phyloP scores from a whole-genome alignment of 2,888 invertebrate genomes.

The Melitaea athalia region DNA sequence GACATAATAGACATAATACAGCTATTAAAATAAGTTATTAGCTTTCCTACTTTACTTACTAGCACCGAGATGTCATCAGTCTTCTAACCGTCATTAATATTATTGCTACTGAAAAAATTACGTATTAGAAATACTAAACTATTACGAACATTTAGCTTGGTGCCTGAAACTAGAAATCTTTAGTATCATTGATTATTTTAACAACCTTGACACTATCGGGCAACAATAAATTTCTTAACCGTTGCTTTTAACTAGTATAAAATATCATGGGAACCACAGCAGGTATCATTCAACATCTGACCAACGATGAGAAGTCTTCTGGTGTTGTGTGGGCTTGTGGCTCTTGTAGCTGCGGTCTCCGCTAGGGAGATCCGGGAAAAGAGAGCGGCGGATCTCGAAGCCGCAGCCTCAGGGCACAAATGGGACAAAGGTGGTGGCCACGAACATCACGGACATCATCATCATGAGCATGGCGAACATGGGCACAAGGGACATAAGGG shows the following conservation, averaged over 20 bases:
- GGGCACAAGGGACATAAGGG: constrained; percentile 87
- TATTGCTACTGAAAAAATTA: not conserved
- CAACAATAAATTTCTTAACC: constrained; percentile 62
- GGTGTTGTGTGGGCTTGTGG: constrained; percentile 68
- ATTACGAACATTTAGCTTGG: not conserved
- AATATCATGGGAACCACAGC: constrained; percentile 62
- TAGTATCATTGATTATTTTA: constrained; percentile 45
- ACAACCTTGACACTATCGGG: constrained; percentile 66
- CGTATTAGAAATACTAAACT: not conserved
- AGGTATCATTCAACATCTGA: constrained; percentile 67
- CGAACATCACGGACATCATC: constrained; percentile 84
- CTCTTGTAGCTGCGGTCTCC: constrained; percentile 75
- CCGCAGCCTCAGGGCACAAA: constrained; percentile 71
- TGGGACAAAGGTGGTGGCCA: constrained; percentile 83
- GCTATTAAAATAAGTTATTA: too few relatives aligned
- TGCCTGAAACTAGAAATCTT: constrained; percentile 60
- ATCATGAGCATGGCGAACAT: constrained; percentile 84
- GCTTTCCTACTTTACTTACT: not conserved
- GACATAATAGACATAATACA: too few relatives aligned
- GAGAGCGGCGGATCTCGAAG: constrained; percentile 76
- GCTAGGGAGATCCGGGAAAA: constrained; percentile 76
- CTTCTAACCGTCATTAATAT: too few relatives aligned
- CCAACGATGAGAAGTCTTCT: constrained; percentile 67
- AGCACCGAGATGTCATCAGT: not conserved
- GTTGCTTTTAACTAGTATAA: constrained; percentile 60